Evolutionary conservation across 2,888 invertebrate species (phyloP).

Genomic region (Siphonodentalium dalli): DNA sequence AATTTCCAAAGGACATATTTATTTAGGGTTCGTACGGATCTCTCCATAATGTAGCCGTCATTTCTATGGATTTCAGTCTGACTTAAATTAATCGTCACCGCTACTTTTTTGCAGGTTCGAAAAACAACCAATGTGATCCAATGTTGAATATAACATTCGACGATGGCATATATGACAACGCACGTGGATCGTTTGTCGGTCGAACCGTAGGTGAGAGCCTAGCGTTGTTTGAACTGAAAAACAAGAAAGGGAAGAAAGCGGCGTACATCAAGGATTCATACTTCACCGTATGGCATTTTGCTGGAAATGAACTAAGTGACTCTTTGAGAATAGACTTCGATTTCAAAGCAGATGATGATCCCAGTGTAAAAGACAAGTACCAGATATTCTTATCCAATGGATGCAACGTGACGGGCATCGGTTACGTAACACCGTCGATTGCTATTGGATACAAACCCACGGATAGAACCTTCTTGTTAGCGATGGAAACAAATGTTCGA

Average conservation of each 20-base stretch:
- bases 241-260: slow-evolving; percentile 13
- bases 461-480: slow-evolving; percentile 32
- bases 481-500: slow-evolving; percentile 31
- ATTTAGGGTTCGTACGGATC: no score
- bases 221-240: slow-evolving; percentile 9
- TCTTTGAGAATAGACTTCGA: slow-evolving; percentile 32
- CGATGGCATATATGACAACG: slow-evolving; percentile 29
- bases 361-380: slow-evolving; percentile 25
- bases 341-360: slow-evolving; percentile 30
- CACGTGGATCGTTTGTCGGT: slow-evolving; percentile 33
- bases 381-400: slow-evolving; percentile 39
- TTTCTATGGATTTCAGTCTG: no score
- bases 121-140: slow-evolving; percentile 31
- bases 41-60: no score
- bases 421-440: slow-evolving; percentile 33
- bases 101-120: slow-evolving; percentile 2
- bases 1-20: no score
- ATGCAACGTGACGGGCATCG: slow-evolving; percentile 33
- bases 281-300: slow-evolving; percentile 33
- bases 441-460: slow-evolving; percentile 33
- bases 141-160: slow-evolving; percentile 39
- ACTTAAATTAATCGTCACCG: no score
- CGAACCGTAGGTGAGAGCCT: slow-evolving; percentile 22
- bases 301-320: slow-evolving; percentile 33
- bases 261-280: slow-evolving; percentile 31